Percentiles rank a stretch among this genome's conserved stretches.
phyloP scores from a whole-genome alignment of 1,140 invertebrate genomes.

The Leptonema lineaticorne region DNA sequence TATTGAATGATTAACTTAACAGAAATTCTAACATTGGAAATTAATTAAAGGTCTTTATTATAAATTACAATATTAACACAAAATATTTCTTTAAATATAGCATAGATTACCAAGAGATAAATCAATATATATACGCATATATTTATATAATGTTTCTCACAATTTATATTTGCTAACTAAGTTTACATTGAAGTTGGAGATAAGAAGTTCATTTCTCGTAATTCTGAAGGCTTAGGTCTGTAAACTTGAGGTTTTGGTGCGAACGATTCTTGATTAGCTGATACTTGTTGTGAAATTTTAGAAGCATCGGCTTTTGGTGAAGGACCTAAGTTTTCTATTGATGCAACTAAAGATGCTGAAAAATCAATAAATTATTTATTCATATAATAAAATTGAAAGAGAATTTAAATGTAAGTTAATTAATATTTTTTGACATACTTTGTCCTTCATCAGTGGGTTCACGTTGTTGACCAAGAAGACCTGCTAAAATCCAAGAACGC shows the following conservation, averaged over 20 bases:
- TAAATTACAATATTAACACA: no score
- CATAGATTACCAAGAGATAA: no score
- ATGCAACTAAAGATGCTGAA: constrained; percentile 48
- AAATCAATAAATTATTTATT: constrained; percentile 35
- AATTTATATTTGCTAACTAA: background rate
- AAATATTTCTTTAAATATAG: no score
- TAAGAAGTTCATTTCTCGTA: constrained; percentile 82
- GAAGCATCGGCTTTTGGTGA: constrained; percentile 48
- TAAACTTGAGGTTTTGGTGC: constrained; percentile 44
- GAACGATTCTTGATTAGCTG: constrained; percentile 23
- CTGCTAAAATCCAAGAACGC: constrained; percentile 53
- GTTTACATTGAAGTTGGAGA: constrained; percentile 78
- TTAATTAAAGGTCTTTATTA: no score
- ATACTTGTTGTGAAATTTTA: constrained; percentile 41
- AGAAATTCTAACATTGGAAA: no score
- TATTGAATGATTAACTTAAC: no score
- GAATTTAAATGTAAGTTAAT: background rate
- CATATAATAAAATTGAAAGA: background rate
- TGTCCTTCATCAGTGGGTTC: constrained; percentile 53
- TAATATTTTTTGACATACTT: constrained; percentile 32
- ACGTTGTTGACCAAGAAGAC: constrained; percentile 53
- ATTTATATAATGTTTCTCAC: no score
- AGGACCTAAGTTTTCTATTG: constrained; percentile 51
- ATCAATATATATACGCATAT: no score
- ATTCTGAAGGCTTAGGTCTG: constrained; percentile 68